Evolutionary conservation across 2,888 invertebrate genomes (phyloP).

Genomic region (Oxytorus armatus): DNA sequence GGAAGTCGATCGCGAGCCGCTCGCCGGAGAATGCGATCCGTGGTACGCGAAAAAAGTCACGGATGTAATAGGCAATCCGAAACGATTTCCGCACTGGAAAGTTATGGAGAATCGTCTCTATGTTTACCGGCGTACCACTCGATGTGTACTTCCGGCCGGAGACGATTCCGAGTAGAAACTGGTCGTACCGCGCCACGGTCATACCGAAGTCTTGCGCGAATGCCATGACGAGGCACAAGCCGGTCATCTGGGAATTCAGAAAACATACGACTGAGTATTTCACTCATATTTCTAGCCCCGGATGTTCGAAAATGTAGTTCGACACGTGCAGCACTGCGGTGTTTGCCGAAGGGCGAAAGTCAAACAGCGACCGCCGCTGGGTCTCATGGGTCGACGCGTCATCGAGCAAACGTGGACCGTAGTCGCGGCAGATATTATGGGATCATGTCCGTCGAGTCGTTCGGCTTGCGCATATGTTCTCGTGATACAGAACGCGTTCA

Average conservation of each 20-base stretch:
- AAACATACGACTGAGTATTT: slow-evolving; percentile 26
- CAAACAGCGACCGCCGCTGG: slow-evolving; percentile 5
- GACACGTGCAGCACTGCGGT: slow-evolving; percentile 62
- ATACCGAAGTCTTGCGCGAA: slow-evolving; percentile 12
- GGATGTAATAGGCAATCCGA: slow-evolving; percentile 11
- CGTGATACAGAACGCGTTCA: slow-evolving; percentile 61
- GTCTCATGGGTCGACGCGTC: slow-evolving; percentile 25
- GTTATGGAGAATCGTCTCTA: slow-evolving; percentile 16
- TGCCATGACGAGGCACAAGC: slow-evolving; percentile 34
- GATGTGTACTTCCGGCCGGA: neutral
- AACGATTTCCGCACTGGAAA: neutral
- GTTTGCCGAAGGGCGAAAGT: neutral
- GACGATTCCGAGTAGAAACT: slow-evolving; percentile 58
- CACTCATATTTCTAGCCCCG: slow-evolving; percentile 71
- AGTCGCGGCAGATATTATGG: slow-evolving; percentile 62
- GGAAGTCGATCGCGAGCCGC: neutral
- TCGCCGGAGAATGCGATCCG: neutral
- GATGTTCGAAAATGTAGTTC: slow-evolving; percentile 63
- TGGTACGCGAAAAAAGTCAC: neutral
- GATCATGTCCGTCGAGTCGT: slow-evolving; percentile 64
- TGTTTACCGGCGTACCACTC: slow-evolving; percentile 19
- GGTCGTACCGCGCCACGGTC: slow-evolving; percentile 46
- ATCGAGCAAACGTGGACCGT: slow-evolving; percentile 61
- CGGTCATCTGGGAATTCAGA: slow-evolving; percentile 65
- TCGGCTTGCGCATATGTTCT: slow-evolving; percentile 59